These are phyloP conservation scores for Psophia crepitans DNA, from an alignment of 2,113 vertebrate species.

Conservation along the genomic window DNA sequence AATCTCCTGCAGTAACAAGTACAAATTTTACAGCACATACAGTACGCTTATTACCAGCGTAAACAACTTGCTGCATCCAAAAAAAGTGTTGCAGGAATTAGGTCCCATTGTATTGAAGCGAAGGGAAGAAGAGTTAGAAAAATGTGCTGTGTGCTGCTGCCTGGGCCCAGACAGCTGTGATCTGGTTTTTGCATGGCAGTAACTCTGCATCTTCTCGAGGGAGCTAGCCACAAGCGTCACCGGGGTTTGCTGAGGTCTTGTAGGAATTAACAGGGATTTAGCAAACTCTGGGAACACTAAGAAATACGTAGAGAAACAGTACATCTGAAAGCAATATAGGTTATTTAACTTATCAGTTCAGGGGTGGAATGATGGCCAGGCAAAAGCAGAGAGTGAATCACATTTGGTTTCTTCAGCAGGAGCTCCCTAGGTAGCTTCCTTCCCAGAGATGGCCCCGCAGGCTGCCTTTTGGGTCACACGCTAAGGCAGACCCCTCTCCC, in stretches of 20 bases:
- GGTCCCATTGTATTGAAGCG: conserved; percentile 45
- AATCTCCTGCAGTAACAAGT: conserved; percentile 51
- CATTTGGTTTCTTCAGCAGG: background rate
- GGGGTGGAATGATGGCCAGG: background rate
- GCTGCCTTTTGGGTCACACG: background rate
- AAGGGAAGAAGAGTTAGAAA: conserved; percentile 18
- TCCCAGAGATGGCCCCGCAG: accelerated
- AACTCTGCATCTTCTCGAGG: background rate
- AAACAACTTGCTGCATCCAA: conserved; percentile 42
- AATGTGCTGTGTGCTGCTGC: background rate
- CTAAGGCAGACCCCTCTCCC: background rate
- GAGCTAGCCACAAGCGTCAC: background rate
- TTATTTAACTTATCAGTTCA: background rate
- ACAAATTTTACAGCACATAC: conserved; percentile 35
- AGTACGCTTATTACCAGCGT: conserved; percentile 32
- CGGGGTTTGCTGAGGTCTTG: background rate
- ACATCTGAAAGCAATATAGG: background rate
- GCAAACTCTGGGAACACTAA: background rate
- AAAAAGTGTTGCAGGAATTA: conserved; percentile 57
- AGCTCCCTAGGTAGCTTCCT: background rate
- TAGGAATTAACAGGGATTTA: background rate
- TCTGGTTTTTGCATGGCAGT: background rate
- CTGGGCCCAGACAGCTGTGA: background rate
- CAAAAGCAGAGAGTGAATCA: background rate
- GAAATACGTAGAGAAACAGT: background rate